Percentiles rank a stretch among this genome's conserved stretches.
phyloP scores from a whole-genome alignment of 2,113 vertebrate genomes.

The Pyxicephalus adspersus region DNA sequence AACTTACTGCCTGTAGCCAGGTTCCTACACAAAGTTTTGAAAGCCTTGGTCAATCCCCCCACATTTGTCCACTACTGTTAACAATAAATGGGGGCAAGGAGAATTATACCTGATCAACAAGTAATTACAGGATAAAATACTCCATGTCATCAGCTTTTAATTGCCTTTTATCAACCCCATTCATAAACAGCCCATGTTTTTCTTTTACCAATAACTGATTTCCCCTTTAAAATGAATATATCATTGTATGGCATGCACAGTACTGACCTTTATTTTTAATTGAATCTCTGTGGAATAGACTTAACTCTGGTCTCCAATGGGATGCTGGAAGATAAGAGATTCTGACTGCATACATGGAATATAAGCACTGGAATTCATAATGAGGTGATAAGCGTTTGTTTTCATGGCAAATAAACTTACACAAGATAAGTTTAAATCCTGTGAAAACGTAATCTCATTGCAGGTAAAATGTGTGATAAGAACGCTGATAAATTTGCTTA shows the following conservation, averaged over 20 bases:
- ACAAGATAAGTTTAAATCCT: slow-evolving; percentile 2
- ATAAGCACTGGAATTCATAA: background rate
- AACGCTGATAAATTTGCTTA: background rate
- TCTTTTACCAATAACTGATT: background rate
- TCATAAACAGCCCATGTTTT: too few species aligned
- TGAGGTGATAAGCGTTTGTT: background rate
- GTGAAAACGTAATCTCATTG: slow-evolving; percentile 2
- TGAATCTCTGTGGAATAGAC: slow-evolving; percentile 12
- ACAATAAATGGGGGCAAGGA: too few species aligned
- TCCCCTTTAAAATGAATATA: background rate
- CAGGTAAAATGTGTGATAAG: slow-evolving; percentile 1
- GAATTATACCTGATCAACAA: too few species aligned
- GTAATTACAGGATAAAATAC: too few species aligned
- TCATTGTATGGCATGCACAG: background rate
- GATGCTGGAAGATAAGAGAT: background rate
- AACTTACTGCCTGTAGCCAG: too few species aligned
- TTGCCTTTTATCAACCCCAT: too few species aligned
- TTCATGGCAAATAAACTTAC: background rate
- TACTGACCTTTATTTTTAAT: slow-evolving; percentile 27
- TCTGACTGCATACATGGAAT: background rate
- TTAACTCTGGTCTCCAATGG: background rate
- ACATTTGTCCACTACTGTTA: too few species aligned
- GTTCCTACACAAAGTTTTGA: too few species aligned
- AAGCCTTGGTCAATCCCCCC: too few species aligned
- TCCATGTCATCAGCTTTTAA: too few species aligned